Percentiles rank a stretch among this genome's conserved stretches.
Evolutionary conservation across 2,797 vertebrate species (phyloP).

Genomic region (Fistularia commersonii): DNA sequence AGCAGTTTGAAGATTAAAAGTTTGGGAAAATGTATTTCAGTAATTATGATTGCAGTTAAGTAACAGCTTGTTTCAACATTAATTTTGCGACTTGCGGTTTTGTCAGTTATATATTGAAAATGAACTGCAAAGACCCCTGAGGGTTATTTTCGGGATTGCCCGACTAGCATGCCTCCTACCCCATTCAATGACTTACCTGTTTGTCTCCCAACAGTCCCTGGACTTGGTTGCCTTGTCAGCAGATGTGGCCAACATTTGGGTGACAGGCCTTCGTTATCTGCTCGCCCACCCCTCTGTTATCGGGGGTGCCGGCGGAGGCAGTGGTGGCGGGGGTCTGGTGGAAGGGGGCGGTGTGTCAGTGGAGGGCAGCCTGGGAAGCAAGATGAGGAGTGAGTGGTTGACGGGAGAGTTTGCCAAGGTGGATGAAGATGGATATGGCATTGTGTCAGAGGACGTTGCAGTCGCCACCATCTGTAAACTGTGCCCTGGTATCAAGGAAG

Average conservation of each 20-base stretch:
- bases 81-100: too few species aligned
- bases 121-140: not conserved
- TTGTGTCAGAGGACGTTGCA: constrained; percentile 87
- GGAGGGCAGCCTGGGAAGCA: constrained; percentile 81
- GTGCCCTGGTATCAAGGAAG: constrained; percentile 89
- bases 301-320: constrained; percentile 72
- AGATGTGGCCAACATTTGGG: constrained; percentile 98
- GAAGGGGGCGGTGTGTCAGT: constrained; percentile 81
- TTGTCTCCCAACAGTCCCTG: constrained; percentile 75
- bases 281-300: constrained; percentile 85
- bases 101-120: too few species aligned
- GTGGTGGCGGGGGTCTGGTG: constrained; percentile 69
- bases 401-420: constrained; percentile 83
- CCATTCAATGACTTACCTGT: too few species aligned
- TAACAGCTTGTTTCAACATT: too few species aligned
- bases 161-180: too few species aligned
- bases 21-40: too few species aligned
- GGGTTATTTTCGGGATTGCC: not conserved
- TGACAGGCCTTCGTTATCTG: constrained; percentile 92
- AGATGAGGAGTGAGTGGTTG: constrained; percentile 88
- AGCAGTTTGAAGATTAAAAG: too few species aligned
- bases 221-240: constrained; percentile 93
- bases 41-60: too few species aligned
- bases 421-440: constrained; percentile 90
- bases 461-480: constrained; percentile 91